Evolutionary conservation across 2,113 vertebrate species (phyloP).

Genomic region (Pelecanoides urinatrix): DNA sequence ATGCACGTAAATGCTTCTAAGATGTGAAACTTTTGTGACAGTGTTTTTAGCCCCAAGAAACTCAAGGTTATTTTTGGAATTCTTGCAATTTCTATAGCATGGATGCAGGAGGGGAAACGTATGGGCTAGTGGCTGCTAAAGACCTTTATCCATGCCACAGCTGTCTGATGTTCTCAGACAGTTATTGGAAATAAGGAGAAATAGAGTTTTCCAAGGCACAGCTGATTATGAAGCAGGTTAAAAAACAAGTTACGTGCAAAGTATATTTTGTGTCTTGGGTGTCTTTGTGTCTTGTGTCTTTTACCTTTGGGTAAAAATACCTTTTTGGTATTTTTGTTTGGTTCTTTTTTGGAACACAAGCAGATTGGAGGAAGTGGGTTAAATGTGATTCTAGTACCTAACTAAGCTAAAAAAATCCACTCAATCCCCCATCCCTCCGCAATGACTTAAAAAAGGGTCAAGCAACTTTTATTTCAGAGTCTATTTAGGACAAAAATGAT

Average conservation of each 20-base stretch:
- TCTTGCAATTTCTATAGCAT: background rate
- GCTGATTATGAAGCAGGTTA: background rate
- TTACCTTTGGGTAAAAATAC: background rate
- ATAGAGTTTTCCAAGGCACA: background rate
- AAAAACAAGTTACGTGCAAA: background rate
- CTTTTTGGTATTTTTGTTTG: background rate
- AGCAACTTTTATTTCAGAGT: background rate
- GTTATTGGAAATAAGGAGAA: background rate
- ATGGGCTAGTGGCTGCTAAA: background rate
- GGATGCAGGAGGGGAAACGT: background rate
- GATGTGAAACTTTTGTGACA: background rate
- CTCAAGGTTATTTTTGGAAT: background rate
- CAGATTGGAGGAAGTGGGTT: background rate
- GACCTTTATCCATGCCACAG: background rate
- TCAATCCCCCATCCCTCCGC: fast-evolving
- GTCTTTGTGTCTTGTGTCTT: background rate
- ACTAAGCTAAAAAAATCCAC: background rate
- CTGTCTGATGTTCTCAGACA: background rate
- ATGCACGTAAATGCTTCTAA: background rate
- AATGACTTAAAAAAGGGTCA: background rate
- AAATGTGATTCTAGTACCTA: background rate
- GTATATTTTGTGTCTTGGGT: background rate
- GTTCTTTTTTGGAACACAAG: background rate
- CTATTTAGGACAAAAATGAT: background rate
- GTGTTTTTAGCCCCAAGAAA: background rate